Evolutionary conservation across 92 coral and sea anemone genomes (phyloP), one percentile per base, ranked within the genome.

Genomic region (Nematostella vectensis): DNA sequence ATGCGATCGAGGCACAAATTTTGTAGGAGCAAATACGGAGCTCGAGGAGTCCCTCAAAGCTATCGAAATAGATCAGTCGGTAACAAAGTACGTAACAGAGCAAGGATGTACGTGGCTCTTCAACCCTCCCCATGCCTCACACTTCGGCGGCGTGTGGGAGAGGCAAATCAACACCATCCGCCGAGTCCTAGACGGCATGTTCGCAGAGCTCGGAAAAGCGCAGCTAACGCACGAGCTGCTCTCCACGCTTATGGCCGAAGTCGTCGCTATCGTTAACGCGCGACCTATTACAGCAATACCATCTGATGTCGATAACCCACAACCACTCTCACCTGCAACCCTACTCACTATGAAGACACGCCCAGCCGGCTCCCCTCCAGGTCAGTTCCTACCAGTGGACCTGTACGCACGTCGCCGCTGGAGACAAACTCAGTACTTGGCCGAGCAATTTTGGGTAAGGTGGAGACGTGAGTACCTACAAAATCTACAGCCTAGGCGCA

Each of bases 331-430:
- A 12, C 57, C 69, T 18, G 47, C 58, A n/a, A 63, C 36, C 47
- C 15, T 63, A 8, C 54, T 67, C 31, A 67, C 74, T 31, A 57
- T 57, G 74, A 67, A 67, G 21, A 45, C 57, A 20, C 65, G 74
- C 10, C 74, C 74, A 27, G 27, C 44, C 29, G 29, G 58, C 27
- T 33, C 74, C 42, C 74, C 74, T 25, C 57, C 72, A 37, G 72
- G 70, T 33, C 31, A 62, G 13, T 70, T 70, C 70, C 50, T 61
- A 10, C 77, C 63, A 1, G 55, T 42, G 3, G 70, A 70, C 55
- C 58, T 61, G 33, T 70, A 70, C 23, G 61, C 70, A 0, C 61
- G 63, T 24, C 61, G 77, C 40, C 70, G 69, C 28, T 70, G 70
- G 70, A 61, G 62, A 31, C 65, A 65, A 9, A 29, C 23, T 17